Evolutionary conservation across 1,140 invertebrate genomes (phyloP).

Genomic region (Drosophila yakuba): DNA sequence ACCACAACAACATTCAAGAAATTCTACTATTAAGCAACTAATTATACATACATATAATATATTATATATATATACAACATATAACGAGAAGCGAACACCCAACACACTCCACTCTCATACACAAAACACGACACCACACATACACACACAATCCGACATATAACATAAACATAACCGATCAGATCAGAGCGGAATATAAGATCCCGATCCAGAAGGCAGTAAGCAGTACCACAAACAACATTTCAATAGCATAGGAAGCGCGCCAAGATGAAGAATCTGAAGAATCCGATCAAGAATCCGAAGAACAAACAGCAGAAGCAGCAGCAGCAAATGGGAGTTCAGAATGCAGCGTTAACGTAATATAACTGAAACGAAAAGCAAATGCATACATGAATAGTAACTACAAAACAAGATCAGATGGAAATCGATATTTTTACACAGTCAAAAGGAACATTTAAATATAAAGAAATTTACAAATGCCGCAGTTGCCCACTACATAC

Average conservation of each 20-base stretch:
- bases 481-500: constrained; percentile 81
- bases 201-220: constrained; percentile 42
- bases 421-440: constrained; percentile 82
- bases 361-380: constrained; percentile 50
- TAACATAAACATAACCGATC: constrained; percentile 32
- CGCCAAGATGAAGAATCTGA: constrained; percentile 40
- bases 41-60: constrained; percentile 82
- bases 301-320: constrained; percentile 22
- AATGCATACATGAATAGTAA: constrained; percentile 61
- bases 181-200: constrained; percentile 32
- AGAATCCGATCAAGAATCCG: constrained; percentile 31
- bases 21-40: constrained; percentile 81
- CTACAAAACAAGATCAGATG: constrained; percentile 63
- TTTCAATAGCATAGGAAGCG: constrained; percentile 58
- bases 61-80: constrained; percentile 77
- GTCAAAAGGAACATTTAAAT: constrained; percentile 76
- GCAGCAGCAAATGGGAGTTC: constrained; percentile 42
- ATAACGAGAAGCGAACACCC: constrained; percentile 53
- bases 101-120: constrained; percentile 37
- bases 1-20: constrained; percentile 83
- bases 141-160: constrained; percentile 22
- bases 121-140: constrained; percentile 27
- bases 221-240: constrained; percentile 39
- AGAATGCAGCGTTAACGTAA: constrained; percentile 59
- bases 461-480: constrained; percentile 80